These are phyloP conservation scores for Arbacia lixula DNA, from an alignment of 53 echinoderm and acorn worm genomes.

Conservation along the genomic window DNA sequence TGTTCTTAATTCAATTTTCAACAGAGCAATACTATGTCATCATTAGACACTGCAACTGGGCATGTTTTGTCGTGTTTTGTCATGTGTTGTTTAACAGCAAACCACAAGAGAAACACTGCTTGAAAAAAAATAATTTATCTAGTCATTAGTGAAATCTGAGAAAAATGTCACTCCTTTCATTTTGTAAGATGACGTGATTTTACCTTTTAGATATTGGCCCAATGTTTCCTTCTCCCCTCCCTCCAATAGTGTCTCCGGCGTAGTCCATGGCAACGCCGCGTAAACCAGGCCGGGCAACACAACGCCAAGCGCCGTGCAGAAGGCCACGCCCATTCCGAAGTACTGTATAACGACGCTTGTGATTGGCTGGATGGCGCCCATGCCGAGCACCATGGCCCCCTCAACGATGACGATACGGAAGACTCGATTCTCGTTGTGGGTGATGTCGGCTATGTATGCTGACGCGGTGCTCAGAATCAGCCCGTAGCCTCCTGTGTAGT, in stretches of 20 bases:
- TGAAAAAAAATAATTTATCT: no score
- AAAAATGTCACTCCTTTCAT: no score
- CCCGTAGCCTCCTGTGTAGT: conserved; percentile 36
- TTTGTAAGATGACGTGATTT: no score
- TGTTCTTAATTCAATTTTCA: no score
- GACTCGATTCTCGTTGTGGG: conserved; percentile 19
- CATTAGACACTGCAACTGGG: no score
- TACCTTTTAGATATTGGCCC: conserved; percentile 20
- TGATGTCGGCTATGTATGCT: conserved; percentile 46
- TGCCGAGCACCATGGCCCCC: conserved; percentile 22
- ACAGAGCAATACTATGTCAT: no score
- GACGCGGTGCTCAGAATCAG: conserved; percentile 39
- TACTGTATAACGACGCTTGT: conserved; percentile 18
- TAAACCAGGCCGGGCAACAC: conserved; percentile 31
- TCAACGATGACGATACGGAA: conserved; percentile 41
- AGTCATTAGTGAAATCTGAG: no score
- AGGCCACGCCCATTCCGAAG: conserved; percentile 48
- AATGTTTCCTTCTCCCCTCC: conserved; percentile 2
- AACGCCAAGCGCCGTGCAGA: conserved; percentile 22
- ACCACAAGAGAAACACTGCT: no score
- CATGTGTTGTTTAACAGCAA: no score
- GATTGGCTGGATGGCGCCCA: conserved; percentile 37
- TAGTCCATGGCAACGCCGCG: conserved; percentile 1
- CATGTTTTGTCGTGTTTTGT: no score
- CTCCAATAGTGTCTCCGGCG: conserved; percentile 36